A percentile compares a stretch with the other conserved stretches of the same genome.
Conservation (phyloP, 2,888 invertebrate species). For the Liodrosophila aerea region DNA sequence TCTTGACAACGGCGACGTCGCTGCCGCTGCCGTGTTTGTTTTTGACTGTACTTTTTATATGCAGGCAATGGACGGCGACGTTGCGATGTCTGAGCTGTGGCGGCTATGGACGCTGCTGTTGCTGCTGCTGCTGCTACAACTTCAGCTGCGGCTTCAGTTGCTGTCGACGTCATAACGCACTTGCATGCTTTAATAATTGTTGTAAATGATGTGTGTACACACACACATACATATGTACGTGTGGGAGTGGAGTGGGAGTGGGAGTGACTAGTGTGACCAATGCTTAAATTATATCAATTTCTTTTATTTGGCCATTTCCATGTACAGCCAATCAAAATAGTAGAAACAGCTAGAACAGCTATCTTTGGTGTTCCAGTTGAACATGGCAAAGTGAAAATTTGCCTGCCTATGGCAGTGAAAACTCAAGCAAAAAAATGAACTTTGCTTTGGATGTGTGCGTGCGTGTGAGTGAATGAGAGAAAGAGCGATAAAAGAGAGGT, state of each 20-base stretch:
- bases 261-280: no score
- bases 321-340: no score
- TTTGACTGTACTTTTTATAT: constrained; percentile 74
- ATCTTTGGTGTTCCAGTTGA: no score
- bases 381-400: no score
- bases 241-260: background rate
- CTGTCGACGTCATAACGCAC: constrained; percentile 66
- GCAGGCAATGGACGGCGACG: constrained; percentile 49
- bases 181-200: constrained; percentile 46
- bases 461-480: constrained; percentile 2
- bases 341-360: no score
- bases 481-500: no score
- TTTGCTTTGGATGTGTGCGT: background rate
- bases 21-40: constrained; percentile 70
- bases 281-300: constrained; percentile 8
- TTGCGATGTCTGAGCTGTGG: no score
- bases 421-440: no score
- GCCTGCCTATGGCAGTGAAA: no score
- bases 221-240: no score
- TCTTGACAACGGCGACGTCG: constrained; percentile 27
- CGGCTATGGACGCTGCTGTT: constrained; percentile 10
- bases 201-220: constrained; percentile 30
- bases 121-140: constrained; percentile 19
- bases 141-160: constrained; percentile 21
- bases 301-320: no score